A percentile compares a stretch with the other conserved stretches of the same genome.
Evolutionary conservation across 1,140 invertebrate species (phyloP).

Genomic region (Notospermus geniculatus): DNA sequence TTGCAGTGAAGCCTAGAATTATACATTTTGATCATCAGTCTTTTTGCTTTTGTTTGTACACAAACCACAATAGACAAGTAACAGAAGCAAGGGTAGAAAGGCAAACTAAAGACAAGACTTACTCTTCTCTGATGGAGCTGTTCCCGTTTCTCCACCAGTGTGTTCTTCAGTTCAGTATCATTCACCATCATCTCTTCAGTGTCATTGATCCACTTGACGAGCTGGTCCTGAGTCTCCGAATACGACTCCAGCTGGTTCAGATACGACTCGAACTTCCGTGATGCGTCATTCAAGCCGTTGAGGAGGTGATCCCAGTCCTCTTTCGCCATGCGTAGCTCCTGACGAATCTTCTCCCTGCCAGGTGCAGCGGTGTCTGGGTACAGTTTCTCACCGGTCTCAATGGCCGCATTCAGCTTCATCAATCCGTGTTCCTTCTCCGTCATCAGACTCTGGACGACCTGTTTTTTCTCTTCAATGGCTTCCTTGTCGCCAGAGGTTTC

Average conservation of each 20-base stretch:
- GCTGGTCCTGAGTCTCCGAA: constrained; percentile 78
- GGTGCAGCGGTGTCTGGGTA: constrained; percentile 85
- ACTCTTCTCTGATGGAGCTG: constrained; percentile 84
- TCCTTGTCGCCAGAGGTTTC: constrained; percentile 42
- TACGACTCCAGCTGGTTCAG: constrained; percentile 58
- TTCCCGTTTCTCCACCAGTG: constrained; percentile 80
- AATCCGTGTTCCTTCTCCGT: constrained; percentile 80
- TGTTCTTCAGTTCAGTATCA: constrained; percentile 70
- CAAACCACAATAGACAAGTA: too few species aligned
- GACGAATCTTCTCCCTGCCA: constrained; percentile 82
- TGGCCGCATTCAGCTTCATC: constrained; percentile 70
- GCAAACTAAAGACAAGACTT: constrained; percentile 23
- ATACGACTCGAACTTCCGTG: constrained; percentile 51
- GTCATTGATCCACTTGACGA: constrained; percentile 75
- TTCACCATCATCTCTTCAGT: constrained; percentile 73
- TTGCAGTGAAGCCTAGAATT: constrained; percentile 72
- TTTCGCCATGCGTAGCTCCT: constrained; percentile 72
- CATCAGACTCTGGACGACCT: constrained; percentile 66
- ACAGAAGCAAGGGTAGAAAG: too few species aligned
- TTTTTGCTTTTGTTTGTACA: too few species aligned
- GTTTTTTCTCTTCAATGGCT: constrained; percentile 44
- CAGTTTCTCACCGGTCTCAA: constrained; percentile 77
- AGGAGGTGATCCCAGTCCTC: constrained; percentile 78
- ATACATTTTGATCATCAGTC: too few species aligned
- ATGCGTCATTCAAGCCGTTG: constrained; percentile 69